Evolutionary conservation across 1,140 invertebrate species (phyloP), one percentile per base, ranked within the genome.

Genomic region (Dolichoris vasculosae): DNA sequence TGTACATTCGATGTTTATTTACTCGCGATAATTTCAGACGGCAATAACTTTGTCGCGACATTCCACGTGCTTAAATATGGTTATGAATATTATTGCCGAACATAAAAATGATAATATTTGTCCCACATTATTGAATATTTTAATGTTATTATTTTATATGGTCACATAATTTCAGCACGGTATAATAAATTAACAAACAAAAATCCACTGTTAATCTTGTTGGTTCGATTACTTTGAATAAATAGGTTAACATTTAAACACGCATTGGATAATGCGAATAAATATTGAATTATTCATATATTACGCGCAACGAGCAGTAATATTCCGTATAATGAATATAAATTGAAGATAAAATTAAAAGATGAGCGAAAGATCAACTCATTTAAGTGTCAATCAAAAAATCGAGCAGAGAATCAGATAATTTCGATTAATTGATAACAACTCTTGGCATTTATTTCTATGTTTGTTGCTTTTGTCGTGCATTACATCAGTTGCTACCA

Each of bases 401-500:
- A 79, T 79, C 76, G 51, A 79, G 48, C 55, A 79, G 32, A 63
- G 55, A 59, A 51, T 79, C 23, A 38, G 35, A 79, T 79, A 79
- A 79, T 51, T 79, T 79, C 51, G 51, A 79, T 79, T 51, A 79
- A 30, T 79, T 79, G 51, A 79, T 79, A 79, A 15, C n/a, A 43
- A 43, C 40, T n/a, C n/a, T 8, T 8, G 8, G n/a, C 13, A 30
- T 76, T 43, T 48, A 15, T n/a, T 76, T 76, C 30, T n/a, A 35
- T n/a, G n/a, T 75, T 20, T 13, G 9, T 32, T 7, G 2, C n/a
- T 48, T 48, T 32, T 35, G 13, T 76, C n/a, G 32, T 7, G 15
- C 15, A 17, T n/a, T 48, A 30, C 6, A 76, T 76, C n/a, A 48
- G 2, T 32, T 76, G 20, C 8, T 6, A 23, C 35, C 20, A 32